A percentile compares a stretch with the other conserved stretches of the same genome.
Evolutionary conservation across 1,140 invertebrate species (phyloP).

Genomic region (Nixonia krombeini): DNA sequence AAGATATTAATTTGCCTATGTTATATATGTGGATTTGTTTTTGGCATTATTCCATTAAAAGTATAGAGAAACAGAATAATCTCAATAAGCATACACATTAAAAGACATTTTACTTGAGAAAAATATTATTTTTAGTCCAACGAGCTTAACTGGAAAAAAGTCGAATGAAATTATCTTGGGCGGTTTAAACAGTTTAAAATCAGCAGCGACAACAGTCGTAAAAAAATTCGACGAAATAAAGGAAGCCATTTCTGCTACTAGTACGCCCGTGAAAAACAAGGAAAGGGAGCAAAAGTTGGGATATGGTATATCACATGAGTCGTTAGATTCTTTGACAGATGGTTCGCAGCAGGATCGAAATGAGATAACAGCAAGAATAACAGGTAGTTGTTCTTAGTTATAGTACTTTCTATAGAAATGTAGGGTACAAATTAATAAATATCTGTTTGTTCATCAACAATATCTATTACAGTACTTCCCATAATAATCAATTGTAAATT

Average conservation of each 20-base stretch:
- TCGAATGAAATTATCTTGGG: conserved; percentile 90
- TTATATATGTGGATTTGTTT: too few species aligned
- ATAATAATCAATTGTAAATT: too few species aligned
- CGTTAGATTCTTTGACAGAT: conserved; percentile 66
- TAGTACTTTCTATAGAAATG: too few species aligned
- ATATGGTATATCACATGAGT: conserved; percentile 67
- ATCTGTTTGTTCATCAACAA: too few species aligned
- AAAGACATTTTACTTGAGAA: neutral
- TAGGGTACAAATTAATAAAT: too few species aligned
- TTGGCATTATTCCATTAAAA: too few species aligned
- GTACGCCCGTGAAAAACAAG: conserved; percentile 84
- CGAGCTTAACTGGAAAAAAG: conserved; percentile 87
- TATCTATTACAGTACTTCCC: too few species aligned
- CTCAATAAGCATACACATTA: too few species aligned
- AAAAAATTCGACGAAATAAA: conserved; percentile 95
- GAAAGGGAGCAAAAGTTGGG: conserved; percentile 64
- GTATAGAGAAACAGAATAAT: too few species aligned
- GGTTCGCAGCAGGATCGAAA: conserved; percentile 68
- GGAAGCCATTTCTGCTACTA: conserved; percentile 89
- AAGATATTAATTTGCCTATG: too few species aligned
- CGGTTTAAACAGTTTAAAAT: conserved; percentile 87
- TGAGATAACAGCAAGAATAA: conserved; percentile 55
- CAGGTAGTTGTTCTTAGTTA: too few species aligned
- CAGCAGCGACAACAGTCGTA: conserved; percentile 86
- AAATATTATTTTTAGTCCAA: conserved; percentile 75